Base-by-base conservation (phyloP, 2,797 vertebrate species). In the Sebastes reedi region DNA sequence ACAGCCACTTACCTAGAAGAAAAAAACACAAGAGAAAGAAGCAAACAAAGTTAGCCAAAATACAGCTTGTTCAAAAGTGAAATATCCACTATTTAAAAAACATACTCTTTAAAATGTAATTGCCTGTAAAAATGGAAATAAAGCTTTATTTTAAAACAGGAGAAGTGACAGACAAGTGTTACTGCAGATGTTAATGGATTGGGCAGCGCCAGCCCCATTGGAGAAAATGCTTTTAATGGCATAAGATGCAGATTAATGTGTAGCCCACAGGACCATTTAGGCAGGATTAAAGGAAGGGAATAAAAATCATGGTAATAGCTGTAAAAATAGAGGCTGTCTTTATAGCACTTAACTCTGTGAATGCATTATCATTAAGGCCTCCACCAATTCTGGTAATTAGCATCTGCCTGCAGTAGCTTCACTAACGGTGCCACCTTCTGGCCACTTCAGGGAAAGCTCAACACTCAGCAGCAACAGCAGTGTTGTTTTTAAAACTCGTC, bases 391-490 rank as follows among this genome's bases (percentile, higher is more conserved):
- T 60, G 60, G 9, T 4, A 3, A 27, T 12, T 14, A n/a, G 8
- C 11, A 30, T 18, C 34, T 46, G 66, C 18, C 75, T n/a, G 54
- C 32, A 13, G 75, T 72, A 30, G 55, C 82, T 77, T 84, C 50
- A 78, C 14, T 55, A 64, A 88, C 72, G 84, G 84, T 34, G 77
- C 91, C 93, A 73, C 87, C 94, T 88, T 1, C 81, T 92, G 94
- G 90, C 22, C 30, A 13, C 52, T 62, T 3, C 14, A 22, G 72
- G 69, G 24, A 89, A 27, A 14, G 18, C 29, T 27, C 22, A 13
- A 7, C 29, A 29, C 20, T 7, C 8, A 58, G 32, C 39, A 5
- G 27, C 39, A 25, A 2, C 39, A 25, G 5, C 5, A 8, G 12
- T 3, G 10, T 58, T 42, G 39, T 42, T 42, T 67, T 50, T 50